Base-by-base conservation (phyloP, 2,888 invertebrate species). In the Parelbella ahira region DNA sequence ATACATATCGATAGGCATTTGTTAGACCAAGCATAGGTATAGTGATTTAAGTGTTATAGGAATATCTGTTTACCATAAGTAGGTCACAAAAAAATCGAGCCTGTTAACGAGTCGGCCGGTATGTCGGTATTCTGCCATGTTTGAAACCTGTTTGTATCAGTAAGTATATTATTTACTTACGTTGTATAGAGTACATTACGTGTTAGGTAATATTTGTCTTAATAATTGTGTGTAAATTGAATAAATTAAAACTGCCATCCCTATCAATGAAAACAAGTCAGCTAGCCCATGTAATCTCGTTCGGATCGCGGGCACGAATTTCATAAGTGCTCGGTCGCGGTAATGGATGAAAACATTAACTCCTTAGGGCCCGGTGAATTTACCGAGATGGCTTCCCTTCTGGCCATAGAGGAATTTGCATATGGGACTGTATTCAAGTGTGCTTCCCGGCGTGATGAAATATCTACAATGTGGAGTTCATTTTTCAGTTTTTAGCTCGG, bases 321-420 rank as follows among this genome's bases (percentile, higher is more conserved):
- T 82, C 81, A 82, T 81, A 82, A 83, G 79, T 79, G 80, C 76
- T 74, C 66, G 72, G 66, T 72, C 63, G 66, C 73, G 72, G 73
- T 81, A 83, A 83, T 83, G 80, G 81, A 74, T 76, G 79, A 78
- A 82, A 81, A 80, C 81, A 82, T 83, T 81, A 82, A 82, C 78
- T 79, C 75, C 66, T 68, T 51, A 47, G 73, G 62, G 62, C 54
- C 61, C 64, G 54, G 58, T 63, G 62, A 64, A 56, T 60, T 63
- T 59, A 50, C 56, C 47, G 44, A 53, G 19, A 50, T 53, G 56
- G 54, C 56, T 60, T 52, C 50, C 50, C 55, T 54, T 51, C 51
- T 47, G 33, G 53, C 54, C 54, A 54, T 50, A 41, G 37, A 45
- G 47, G 58, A 61, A 72, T 79, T 75, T 75, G 71, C 74, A 74